Evolutionary conservation across 2,113 vertebrate genomes (phyloP).

Genomic region (Ceyx melanurus): DNA sequence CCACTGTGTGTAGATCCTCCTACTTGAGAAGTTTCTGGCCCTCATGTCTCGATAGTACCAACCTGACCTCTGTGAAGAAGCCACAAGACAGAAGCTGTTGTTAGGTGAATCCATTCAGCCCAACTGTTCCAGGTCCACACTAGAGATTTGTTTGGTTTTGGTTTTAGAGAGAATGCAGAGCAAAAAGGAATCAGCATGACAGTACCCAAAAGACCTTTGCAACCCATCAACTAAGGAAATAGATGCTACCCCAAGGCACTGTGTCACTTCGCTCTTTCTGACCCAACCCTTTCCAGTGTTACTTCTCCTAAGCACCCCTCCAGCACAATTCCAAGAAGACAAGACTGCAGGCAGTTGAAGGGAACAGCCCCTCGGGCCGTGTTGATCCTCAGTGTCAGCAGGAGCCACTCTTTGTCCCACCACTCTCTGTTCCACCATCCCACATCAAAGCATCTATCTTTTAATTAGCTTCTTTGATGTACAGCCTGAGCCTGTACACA

Average conservation of each 20-base stretch:
- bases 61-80: not conserved
- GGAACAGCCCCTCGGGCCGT: not conserved
- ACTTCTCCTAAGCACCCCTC: not conserved
- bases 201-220: not conserved
- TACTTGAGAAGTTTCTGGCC: not conserved
- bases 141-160: not conserved
- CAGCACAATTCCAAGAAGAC: not conserved
- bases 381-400: not conserved
- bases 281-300: not conserved
- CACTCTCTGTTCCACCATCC: not conserved
- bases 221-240: not conserved
- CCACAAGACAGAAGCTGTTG: not conserved
- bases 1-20: not conserved
- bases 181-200: not conserved
- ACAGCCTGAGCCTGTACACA: not conserved
- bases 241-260: not conserved
- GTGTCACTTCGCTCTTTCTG: not conserved
- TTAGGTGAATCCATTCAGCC: not conserved
- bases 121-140: not conserved
- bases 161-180: not conserved
- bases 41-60: not conserved
- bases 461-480: not conserved
- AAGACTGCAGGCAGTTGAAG: not conserved
- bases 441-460: not conserved
- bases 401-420: not conserved